These are phyloP conservation scores for Thrips palmi DNA, from an alignment of 1,140 invertebrate species.

Conservation along the genomic window DNA sequence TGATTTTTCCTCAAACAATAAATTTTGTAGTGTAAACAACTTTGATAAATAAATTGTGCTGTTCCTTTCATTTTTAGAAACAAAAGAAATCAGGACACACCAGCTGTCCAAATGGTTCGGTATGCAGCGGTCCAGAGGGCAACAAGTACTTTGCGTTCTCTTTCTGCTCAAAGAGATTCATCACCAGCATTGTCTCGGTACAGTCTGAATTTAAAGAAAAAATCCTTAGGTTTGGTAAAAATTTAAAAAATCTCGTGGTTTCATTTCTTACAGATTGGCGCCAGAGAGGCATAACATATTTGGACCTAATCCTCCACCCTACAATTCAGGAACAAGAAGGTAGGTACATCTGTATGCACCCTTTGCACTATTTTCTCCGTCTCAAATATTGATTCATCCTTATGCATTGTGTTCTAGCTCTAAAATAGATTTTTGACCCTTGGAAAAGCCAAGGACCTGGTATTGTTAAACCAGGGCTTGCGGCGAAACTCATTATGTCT, in stretches of 20 bases:
- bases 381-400: neutral
- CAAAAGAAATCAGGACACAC: slow-evolving; percentile 13
- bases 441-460: slow-evolving; percentile 1
- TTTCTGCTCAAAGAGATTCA: slow-evolving; percentile 16
- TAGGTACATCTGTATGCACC: neutral
- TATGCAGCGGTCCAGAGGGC: slow-evolving; percentile 21
- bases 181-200: neutral
- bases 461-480: slow-evolving; percentile 6
- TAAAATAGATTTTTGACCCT: neutral
- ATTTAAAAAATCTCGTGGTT: neutral
- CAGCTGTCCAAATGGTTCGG: slow-evolving; percentile 19
- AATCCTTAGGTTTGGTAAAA: neutral
- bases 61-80: slow-evolving; percentile 11
- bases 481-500: too few relatives aligned
- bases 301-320: slow-evolving; percentile 1
- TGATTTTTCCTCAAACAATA: neutral
- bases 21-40: neutral
- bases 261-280: too few relatives aligned
- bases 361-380: neutral
- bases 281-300: too few relatives aligned
- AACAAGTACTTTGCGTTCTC: slow-evolving; percentile 17
- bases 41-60: neutral
- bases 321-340: neutral
- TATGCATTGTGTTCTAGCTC: neutral
- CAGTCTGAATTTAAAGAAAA: neutral